Evolutionary conservation across 2,113 vertebrate species (phyloP).

Genomic region (Pygoscelis adeliae): DNA sequence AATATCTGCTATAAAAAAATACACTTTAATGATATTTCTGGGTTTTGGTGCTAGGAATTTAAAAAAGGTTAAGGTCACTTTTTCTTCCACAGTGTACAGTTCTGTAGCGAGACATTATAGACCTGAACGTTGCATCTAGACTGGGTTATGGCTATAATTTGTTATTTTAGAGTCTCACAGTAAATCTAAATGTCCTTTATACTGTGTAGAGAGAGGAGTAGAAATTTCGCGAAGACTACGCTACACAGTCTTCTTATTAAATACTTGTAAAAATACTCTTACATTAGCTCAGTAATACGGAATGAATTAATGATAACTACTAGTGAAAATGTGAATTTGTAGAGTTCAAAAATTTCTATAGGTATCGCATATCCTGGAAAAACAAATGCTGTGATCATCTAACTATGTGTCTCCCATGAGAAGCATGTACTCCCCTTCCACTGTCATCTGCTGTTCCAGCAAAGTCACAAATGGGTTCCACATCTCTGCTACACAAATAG

Average conservation of each 20-base stretch:
- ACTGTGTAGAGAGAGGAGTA: not conserved
- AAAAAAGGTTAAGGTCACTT: not conserved
- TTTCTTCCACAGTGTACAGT: not conserved
- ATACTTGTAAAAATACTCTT: not conserved
- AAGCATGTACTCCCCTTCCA: not conserved
- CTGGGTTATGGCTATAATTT: not conserved
- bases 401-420: fast-evolving
- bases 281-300: not conserved
- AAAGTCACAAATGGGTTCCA: not conserved
- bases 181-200: not conserved
- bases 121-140: not conserved
- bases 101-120: not conserved
- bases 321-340: not conserved
- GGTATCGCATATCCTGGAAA: not conserved
- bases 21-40: not conserved
- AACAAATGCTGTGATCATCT: not conserved
- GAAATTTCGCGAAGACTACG: not conserved
- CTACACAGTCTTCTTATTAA: not conserved
- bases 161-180: not conserved
- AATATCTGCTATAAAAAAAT: not conserved
- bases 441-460: not conserved
- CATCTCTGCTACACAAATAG: not conserved
- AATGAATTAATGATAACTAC: not conserved
- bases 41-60: not conserved
- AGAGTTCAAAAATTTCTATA: not conserved